Evolutionary conservation across 1,140 invertebrate genomes (phyloP).

Genomic region (Drosophila tani): DNA sequence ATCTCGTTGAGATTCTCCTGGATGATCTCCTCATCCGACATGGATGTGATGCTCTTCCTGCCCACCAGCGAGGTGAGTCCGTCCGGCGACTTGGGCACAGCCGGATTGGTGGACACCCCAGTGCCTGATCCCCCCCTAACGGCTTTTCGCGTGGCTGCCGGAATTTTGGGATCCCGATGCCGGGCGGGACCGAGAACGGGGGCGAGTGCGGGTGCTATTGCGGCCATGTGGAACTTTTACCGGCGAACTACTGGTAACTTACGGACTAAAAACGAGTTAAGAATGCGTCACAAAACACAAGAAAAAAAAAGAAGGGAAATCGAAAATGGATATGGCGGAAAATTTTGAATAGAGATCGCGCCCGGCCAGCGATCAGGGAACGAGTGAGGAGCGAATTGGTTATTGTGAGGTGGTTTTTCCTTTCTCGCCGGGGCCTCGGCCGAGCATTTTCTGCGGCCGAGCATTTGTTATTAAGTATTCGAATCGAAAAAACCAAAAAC

Average conservation of each 20-base stretch:
- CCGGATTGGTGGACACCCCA: background rate
- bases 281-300: too few species aligned
- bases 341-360: conserved; percentile 34
- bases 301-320: background rate
- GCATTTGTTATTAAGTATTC: conserved; percentile 64
- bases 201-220: background rate
- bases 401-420: conserved; percentile 33
- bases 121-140: background rate
- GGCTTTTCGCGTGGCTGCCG: background rate
- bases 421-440: conserved; percentile 22
- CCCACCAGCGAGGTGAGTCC: conserved; percentile 27
- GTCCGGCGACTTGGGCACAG: conserved; percentile 50
- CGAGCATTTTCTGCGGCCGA: conserved; percentile 44
- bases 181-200: background rate
- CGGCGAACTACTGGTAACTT: conserved; percentile 4
- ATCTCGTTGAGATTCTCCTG: conserved; percentile 73
- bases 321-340: conserved; percentile 11
- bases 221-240: conserved; percentile 1
- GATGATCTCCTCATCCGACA: conserved; percentile 76
- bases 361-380: conserved; percentile 46
- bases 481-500: conserved; percentile 42
- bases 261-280: background rate
- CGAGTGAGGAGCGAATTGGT: conserved; percentile 49
- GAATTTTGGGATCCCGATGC: conserved; percentile 14
- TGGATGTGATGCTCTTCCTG: conserved; percentile 64